A percentile compares a stretch with the other conserved stretches of the same genome.
Conservation (phyloP, 1,140 invertebrate genomes). For the Neelides sp. region DNA sequence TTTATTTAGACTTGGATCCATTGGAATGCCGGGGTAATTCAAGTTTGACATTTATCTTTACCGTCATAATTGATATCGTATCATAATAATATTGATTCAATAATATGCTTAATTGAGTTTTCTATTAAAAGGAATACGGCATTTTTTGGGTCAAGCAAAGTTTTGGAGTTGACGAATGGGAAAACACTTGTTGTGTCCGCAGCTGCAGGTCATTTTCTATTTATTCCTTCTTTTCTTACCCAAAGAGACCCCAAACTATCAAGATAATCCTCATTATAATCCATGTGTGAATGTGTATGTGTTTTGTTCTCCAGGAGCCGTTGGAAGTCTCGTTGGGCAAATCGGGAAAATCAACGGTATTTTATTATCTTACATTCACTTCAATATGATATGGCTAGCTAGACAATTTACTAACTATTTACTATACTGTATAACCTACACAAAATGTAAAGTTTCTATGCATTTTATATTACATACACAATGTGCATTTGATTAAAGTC, state of each 20-base stretch:
- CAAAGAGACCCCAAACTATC: too few relatives aligned
- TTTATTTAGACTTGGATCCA: slow-evolving; percentile 27
- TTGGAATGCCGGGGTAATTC: slow-evolving; percentile 26
- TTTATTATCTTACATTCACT: too few relatives aligned
- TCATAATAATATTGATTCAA: too few relatives aligned
- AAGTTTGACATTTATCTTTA: not conserved
- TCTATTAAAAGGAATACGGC: slow-evolving; percentile 43
- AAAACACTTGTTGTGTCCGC: slow-evolving; percentile 39
- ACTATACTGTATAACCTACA: too few relatives aligned
- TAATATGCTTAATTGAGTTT: too few relatives aligned
- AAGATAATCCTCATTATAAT: not conserved
- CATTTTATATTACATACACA: too few relatives aligned
- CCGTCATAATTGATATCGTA: too few relatives aligned
- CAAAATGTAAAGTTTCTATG: too few relatives aligned
- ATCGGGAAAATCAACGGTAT: slow-evolving; percentile 52
- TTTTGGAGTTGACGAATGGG: slow-evolving; percentile 53
- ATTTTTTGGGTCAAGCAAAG: slow-evolving; percentile 54
- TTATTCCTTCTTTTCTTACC: too few relatives aligned
- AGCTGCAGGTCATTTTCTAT: slow-evolving; percentile 15
- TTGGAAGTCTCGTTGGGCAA: slow-evolving; percentile 56
- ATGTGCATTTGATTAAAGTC: too few relatives aligned
- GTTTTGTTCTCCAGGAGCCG: slow-evolving; percentile 49
- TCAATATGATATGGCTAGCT: too few relatives aligned
- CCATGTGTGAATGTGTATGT: slow-evolving; percentile 35
- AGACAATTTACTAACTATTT: too few relatives aligned